Evolutionary conservation across 2,797 vertebrate species (phyloP).

Genomic region (Oceanodroma leucorhoa): DNA sequence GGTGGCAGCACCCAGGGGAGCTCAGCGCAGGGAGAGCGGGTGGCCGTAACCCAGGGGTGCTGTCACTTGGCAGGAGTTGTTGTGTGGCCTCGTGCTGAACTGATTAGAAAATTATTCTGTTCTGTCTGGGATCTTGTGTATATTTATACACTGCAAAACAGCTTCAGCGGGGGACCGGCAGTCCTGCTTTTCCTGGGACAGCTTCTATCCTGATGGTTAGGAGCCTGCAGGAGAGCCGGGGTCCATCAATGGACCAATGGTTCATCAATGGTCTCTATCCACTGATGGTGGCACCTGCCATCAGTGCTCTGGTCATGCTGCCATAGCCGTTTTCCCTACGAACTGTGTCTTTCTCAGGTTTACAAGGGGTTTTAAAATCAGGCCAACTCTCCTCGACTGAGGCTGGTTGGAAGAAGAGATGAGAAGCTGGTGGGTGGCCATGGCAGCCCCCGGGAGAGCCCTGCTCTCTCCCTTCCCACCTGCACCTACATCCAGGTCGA

Average conservation of each 20-base stretch:
- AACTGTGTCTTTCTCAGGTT: not conserved
- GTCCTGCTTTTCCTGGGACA: not conserved
- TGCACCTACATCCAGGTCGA: accelerated
- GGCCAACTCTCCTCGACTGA: not conserved
- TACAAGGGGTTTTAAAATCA: not conserved
- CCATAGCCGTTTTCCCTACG: not conserved
- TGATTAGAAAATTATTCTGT: accelerated
- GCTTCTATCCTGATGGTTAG: not conserved
- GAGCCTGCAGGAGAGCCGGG: not conserved
- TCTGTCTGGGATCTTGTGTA: not conserved
- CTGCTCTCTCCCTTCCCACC: not conserved
- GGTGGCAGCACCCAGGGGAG: not conserved
- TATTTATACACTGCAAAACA: not conserved
- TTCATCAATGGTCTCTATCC: accelerated
- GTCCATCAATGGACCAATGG: accelerated
- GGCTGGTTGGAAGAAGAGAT: not conserved
- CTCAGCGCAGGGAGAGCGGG: not conserved
- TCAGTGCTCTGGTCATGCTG: not conserved
- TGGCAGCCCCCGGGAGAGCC: not conserved
- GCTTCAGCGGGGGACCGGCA: not conserved
- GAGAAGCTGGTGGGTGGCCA: not conserved
- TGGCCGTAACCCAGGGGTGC: accelerated
- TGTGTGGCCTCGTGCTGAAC: not conserved
- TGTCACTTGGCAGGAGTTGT: not conserved
- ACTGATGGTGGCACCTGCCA: not conserved